A percentile compares a stretch with the other conserved stretches of the same genome.
Evolutionary conservation across 2,113 vertebrate genomes (phyloP).

Genomic region (Ceuthmochares aereus): DNA sequence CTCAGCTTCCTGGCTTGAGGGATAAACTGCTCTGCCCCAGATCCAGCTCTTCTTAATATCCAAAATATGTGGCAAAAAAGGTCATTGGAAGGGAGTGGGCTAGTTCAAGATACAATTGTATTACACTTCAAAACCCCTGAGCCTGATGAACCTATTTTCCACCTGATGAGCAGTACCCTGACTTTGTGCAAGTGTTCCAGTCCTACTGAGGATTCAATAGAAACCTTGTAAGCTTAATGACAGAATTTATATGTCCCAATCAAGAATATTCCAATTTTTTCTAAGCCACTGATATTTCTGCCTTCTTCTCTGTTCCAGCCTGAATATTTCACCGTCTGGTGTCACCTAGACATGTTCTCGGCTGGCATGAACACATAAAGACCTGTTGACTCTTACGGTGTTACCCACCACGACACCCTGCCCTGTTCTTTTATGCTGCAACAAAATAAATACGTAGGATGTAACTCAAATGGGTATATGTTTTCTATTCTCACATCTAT

Average conservation of each 20-base stretch:
- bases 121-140: not conserved
- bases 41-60: not conserved
- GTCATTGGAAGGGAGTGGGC: slow-evolving; percentile 27
- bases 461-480: not conserved
- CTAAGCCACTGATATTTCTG: not conserved
- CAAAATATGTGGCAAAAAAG: slow-evolving; percentile 1
- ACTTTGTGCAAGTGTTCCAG: not conserved
- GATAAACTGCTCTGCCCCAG: not conserved
- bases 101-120: not conserved
- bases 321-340: not conserved
- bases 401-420: not conserved
- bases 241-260: not conserved
- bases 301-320: not conserved
- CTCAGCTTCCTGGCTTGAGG: slow-evolving; percentile 16
- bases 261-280: not conserved
- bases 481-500: not conserved
- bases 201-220: not conserved
- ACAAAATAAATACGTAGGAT: not conserved
- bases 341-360: not conserved
- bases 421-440: no score
- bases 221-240: not conserved
- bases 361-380: not conserved
- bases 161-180: not conserved
- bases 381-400: accelerated
- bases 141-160: not conserved